Conservation (phyloP, 2,888 invertebrate species). For the Eurytoma adleriae region DNA sequence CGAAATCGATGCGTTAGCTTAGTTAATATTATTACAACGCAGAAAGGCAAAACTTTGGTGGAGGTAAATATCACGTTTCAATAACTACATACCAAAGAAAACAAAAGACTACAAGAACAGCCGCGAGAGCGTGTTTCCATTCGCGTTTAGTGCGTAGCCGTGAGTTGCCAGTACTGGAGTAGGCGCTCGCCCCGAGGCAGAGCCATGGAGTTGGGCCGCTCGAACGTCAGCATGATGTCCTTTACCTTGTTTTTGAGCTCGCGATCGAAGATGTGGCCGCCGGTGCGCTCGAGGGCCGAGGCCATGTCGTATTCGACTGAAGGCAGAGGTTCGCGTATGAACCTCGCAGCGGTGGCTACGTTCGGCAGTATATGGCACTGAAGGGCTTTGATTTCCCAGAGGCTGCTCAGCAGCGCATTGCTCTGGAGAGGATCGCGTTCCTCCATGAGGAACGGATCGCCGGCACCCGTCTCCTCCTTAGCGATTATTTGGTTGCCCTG, state of each 20-base stretch:
- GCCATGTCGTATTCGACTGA: conserved; percentile 84
- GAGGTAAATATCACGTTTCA: conserved; percentile 39
- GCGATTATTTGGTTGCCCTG: conserved; percentile 66
- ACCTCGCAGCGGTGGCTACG: conserved; percentile 84
- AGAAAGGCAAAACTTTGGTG: conserved; percentile 12
- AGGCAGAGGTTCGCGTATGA: conserved; percentile 83
- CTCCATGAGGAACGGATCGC: conserved; percentile 91
- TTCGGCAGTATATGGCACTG: conserved; percentile 85
- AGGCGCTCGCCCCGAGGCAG: conserved; percentile 82
- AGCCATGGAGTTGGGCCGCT: conserved; percentile 82
- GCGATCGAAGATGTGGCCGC: conserved; percentile 85
- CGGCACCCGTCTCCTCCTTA: conserved; percentile 64
- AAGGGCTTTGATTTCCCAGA: conserved; percentile 94
- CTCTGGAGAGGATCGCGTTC: conserved; percentile 88
- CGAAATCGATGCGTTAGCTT: no score
- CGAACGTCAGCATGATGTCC: conserved; percentile 86
- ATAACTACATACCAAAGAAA: conserved; percentile 14
- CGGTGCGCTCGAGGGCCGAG: conserved; percentile 81
- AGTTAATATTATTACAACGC: conserved; percentile 22
- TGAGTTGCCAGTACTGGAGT: conserved; percentile 82
- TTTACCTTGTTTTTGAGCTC: conserved; percentile 87
- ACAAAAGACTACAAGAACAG: neutral
- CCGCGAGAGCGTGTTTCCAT: neutral
- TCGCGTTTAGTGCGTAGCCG: conserved; percentile 49
- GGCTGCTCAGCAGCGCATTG: conserved; percentile 90